Base-by-base conservation (phyloP, 2,888 invertebrate species). In the Eumerus sabulonum region DNA sequence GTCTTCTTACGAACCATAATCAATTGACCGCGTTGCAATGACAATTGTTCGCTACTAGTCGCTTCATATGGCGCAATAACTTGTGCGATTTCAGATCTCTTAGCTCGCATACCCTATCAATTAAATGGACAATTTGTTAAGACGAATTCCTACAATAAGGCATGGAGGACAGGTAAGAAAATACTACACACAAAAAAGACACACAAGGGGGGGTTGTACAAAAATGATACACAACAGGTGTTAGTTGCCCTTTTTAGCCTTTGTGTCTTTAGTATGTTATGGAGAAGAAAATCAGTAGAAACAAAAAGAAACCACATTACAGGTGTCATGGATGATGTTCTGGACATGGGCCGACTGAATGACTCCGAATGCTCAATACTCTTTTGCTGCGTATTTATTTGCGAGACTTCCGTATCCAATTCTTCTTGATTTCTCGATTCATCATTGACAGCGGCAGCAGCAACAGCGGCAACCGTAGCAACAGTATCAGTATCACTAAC, bases 1-100 rank as follows among this genome's bases (percentile, higher is more conserved):
- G 97, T 97, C 87, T 98, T 98, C 90, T 98, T 98, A 17, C 97
- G 92, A n/a, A 99, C 96, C 91, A 97, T 95, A 68, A 99, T 94
- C 67, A 98, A 90, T 85, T 99, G 98, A 0, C 98, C 99, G 72
- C 96, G 93, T 83, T 93, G 93, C 36, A 99, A 90, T 13, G 95
- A 94, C 44, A 99, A 90, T 87, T 99, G 99, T 85, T 99, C 99
- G 0, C 94, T 88, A 84, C 98, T 98, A 62, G 94, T 95, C 0
- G 98, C 96, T 81, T 96, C 94, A 86, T 98, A 99, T 4, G 94
- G 94, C 0, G 98, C 98, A 70, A 98, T 94, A 1, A 98, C 98
- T 86, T 96, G 96, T 0, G 97, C 98, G 77, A 98, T 95, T 90
- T 98, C 98, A 56, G 94, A 93, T 89, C 96, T 95, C 86, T 93